Conservation (phyloP, 2,888 invertebrate genomes). For the Tetanocera ferruginea region DNA sequence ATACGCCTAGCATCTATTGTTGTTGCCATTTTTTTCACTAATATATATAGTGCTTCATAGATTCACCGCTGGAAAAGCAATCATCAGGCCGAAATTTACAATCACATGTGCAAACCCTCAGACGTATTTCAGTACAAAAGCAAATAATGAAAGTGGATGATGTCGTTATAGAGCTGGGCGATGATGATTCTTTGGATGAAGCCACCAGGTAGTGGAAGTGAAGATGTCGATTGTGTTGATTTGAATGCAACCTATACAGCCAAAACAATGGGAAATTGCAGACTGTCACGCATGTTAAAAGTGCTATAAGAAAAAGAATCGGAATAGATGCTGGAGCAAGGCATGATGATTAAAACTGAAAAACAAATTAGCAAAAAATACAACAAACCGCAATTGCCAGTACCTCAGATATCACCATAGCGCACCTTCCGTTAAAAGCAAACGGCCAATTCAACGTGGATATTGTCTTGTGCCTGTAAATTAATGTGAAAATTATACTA, state of each 20-base stretch:
- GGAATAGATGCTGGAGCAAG: background rate
- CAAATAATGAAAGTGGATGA: background rate
- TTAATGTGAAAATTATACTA: background rate
- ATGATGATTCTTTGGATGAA: background rate
- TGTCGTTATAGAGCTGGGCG: constrained; percentile 9
- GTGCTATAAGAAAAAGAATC: constrained; percentile 24
- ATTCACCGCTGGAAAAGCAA: background rate
- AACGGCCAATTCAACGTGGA: background rate
- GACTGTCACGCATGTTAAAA: constrained; percentile 22
- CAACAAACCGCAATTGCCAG: background rate
- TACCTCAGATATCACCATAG: background rate
- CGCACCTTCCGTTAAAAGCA: background rate
- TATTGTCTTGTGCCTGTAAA: constrained; percentile 7
- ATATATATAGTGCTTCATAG: background rate
- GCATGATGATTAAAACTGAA: background rate
- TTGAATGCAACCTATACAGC: constrained; percentile 28
- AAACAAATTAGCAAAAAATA: background rate
- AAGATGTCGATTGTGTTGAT: constrained; percentile 10
- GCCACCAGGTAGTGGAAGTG: background rate
- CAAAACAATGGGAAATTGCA: constrained; percentile 23
- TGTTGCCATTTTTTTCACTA: background rate
- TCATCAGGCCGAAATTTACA: background rate
- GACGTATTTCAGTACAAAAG: background rate
- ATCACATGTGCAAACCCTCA: background rate
- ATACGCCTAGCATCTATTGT: background rate